Conservation (phyloP, 2,888 invertebrate species). For the Trimorus sp. region DNA sequence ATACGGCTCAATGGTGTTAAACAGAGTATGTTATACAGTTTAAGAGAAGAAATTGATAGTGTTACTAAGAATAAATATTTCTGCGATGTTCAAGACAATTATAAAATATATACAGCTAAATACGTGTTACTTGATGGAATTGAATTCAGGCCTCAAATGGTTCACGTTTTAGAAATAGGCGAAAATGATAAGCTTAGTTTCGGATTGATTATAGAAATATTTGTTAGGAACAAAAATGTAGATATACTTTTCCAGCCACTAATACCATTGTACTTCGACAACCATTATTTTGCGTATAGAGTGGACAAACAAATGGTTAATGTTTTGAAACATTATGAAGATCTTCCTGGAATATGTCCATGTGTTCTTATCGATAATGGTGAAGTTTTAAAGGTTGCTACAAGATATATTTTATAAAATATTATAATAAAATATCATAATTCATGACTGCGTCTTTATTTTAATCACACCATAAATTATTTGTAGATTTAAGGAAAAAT, state of each 20-base stretch:
- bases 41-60: slow-evolving; percentile 14
- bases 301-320: background rate
- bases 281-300: slow-evolving; percentile 4
- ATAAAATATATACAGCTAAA: slow-evolving; percentile 3
- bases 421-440: slow-evolving; percentile 1
- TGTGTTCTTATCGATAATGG: slow-evolving; percentile 2
- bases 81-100: slow-evolving; percentile 4
- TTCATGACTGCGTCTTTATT: background rate
- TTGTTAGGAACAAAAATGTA: background rate
- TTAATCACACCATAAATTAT: slow-evolving; percentile 2
- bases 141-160: slow-evolving; percentile 12
- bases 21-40: background rate
- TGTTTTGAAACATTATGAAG: background rate
- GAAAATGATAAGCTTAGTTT: slow-evolving; percentile 18
- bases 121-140: slow-evolving; percentile 5
- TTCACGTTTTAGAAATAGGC: slow-evolving; percentile 19
- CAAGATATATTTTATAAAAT: slow-evolving; percentile 1
- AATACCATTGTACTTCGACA: slow-evolving; percentile 4
- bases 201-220: slow-evolving; percentile 4
- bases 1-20: slow-evolving; percentile 2
- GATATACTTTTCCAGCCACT: slow-evolving; percentile 2
- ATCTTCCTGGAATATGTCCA: slow-evolving; percentile 4
- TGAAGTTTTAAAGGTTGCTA: background rate
- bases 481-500: background rate
- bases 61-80: slow-evolving; percentile 17